Evolutionary conservation across 2,797 vertebrate species (phyloP), one percentile per base, ranked within the genome.

Genomic region (Acanthurus leucopareius): DNA sequence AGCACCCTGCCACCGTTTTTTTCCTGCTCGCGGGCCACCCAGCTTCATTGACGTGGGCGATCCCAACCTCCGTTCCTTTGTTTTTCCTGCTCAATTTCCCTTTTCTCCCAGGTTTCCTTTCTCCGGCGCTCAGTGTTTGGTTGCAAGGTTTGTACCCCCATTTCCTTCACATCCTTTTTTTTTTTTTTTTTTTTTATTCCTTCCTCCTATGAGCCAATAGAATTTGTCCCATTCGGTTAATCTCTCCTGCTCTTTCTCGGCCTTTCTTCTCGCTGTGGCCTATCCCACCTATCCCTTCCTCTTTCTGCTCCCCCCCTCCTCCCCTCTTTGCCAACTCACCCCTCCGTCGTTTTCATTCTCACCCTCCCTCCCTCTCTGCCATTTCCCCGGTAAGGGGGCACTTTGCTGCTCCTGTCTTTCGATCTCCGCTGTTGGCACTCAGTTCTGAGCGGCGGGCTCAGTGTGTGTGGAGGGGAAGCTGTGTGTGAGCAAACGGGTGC

Each of bases 401-500:
- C 91, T 94, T 93, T 92, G 89, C 92, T 79, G 91, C 91, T 89
- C 88, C 90, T 92, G 93, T 94, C 93, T 91, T 92, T 94, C 88
- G 83, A 95, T 93, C 92, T 95, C 95, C 93, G 93, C 92, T 92
- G 89, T 91, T 96, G 95, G 95, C 95, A 94, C 86, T 80, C 83
- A 83, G 92, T 95, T 95, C 94, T 93, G 91, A 95, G 91, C 82
- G 69, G 69, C 84, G 79, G 82, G 84, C 89, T 75, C 92, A 91
- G 89, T 91, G 91, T 92, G 90, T 92, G 93, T 53, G 79, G 85
- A 91, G 90, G 90, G 89, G 92, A 92, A 93, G 92, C 92, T 93
- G 94, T 90, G 93, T 94, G 93, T 94, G 93, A 93, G 93, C 91
- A 94, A 94, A 94, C 90, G 92, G 91, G 94, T 92, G 93, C 93